These are phyloP conservation scores for Petaurus breviceps DNA, from an alignment of 2,113 vertebrate species.

Conservation along the genomic window DNA sequence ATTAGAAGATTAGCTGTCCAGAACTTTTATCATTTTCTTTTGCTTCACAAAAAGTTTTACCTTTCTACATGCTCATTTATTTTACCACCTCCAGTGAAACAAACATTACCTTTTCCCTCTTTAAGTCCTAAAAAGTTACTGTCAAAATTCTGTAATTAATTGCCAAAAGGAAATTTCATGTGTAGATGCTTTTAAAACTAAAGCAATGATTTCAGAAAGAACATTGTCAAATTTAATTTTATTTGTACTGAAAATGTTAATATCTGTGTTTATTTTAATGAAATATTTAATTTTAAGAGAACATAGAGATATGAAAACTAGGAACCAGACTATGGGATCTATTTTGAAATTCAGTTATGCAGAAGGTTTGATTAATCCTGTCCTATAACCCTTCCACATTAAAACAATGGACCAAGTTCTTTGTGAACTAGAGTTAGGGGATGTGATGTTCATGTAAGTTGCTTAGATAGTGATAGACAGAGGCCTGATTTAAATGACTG, in stretches of 20 bases:
- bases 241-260: not conserved
- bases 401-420: not conserved
- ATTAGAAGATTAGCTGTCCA: not conserved
- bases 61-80: not conserved
- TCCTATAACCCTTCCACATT: not conserved
- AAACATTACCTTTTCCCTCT: not conserved
- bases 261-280: not conserved
- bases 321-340: not conserved
- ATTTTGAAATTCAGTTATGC: not conserved
- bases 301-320: not conserved
- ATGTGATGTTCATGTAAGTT: not conserved
- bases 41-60: not conserved
- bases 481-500: not conserved
- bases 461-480: not conserved
- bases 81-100: not conserved
- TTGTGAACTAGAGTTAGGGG: not conserved
- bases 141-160: not conserved
- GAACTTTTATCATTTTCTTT: not conserved
- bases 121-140: not conserved
- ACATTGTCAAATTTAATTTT: not conserved
- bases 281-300: not conserved
- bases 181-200: not conserved
- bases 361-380: not conserved
- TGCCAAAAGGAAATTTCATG: not conserved
- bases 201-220: not conserved